These are phyloP conservation scores for Thrips palmi DNA, from an alignment of 1,140 invertebrate species.

Conservation along the genomic window DNA sequence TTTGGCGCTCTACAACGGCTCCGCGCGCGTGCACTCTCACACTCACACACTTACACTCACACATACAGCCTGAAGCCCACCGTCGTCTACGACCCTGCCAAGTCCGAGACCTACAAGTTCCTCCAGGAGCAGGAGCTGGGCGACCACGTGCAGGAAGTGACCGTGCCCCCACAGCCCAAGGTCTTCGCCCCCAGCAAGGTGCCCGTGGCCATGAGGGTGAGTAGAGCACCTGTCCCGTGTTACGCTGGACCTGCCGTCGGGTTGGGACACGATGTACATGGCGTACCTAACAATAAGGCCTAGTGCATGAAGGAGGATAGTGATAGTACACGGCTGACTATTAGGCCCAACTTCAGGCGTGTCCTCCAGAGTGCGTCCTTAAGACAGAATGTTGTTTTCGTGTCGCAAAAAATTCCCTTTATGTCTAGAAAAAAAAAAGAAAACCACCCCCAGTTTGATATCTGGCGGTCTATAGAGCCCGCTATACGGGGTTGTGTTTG, in stretches of 20 bases:
- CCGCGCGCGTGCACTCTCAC: too few species aligned
- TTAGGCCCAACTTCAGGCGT: too few species aligned
- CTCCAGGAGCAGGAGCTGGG: conserved; percentile 51
- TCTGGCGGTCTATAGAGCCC: too few species aligned
- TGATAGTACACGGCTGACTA: too few species aligned
- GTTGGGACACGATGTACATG: neutral
- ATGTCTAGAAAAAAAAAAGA: too few species aligned
- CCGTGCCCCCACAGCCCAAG: conserved; percentile 45
- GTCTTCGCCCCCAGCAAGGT: conserved; percentile 47
- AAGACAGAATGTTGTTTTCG: too few species aligned
- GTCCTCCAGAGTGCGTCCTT: too few species aligned
- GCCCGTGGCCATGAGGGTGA: conserved; percentile 34
- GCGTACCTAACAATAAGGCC: conserved; percentile 1
- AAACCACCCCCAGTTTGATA: too few species aligned
- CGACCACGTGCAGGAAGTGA: conserved; percentile 41
- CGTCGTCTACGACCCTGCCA: conserved; percentile 58
- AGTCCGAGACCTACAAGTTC: conserved; percentile 67
- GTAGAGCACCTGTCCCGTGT: conserved; percentile 13
- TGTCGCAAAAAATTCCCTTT: too few species aligned
- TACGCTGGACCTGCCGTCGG: conserved; percentile 8
- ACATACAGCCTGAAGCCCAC: conserved; percentile 34
- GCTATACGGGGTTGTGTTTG: too few species aligned
- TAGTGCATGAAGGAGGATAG: conserved; percentile 1
- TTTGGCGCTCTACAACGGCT: too few species aligned
- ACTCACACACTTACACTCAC: conserved; percentile 2